Evolutionary conservation across 2,797 vertebrate genomes (phyloP).

Genomic region (Falco novaeseelandiae): DNA sequence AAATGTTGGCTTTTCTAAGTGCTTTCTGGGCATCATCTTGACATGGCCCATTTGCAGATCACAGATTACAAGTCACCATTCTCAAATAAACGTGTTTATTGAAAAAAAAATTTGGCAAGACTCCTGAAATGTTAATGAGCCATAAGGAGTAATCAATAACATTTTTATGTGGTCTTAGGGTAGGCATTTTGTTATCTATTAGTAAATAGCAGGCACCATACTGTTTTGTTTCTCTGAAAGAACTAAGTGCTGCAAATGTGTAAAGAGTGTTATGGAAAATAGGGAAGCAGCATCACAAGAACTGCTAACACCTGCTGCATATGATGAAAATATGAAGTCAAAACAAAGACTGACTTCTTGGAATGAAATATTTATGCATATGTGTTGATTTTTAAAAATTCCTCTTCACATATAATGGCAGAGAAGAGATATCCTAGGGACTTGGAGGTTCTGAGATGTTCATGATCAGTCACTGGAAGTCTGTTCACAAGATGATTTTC

Average conservation of each 20-base stretch:
- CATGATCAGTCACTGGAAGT: neutral
- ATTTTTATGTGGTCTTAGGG: neutral
- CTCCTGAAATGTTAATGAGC: neutral
- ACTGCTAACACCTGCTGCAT: neutral
- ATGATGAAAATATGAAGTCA: neutral
- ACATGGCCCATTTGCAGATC: neutral
- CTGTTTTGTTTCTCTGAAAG: neutral
- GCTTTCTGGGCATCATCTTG: neutral
- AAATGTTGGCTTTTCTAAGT: neutral
- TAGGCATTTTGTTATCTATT: neutral
- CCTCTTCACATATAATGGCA: neutral
- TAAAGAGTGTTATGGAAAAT: neutral
- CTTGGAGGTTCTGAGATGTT: neutral
- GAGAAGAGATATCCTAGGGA: neutral
- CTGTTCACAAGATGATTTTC: neutral
- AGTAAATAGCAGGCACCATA: neutral
- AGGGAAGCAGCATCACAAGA: neutral
- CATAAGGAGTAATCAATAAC: neutral
- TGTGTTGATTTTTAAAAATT: neutral
- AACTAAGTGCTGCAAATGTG: neutral
- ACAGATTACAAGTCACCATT: neutral
- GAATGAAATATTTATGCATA: neutral
- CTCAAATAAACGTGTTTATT: neutral
- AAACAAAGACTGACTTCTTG: neutral
- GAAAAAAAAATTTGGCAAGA: neutral